Conservation (phyloP, 2,888 invertebrate species). For the Tetragonula carbonaria region DNA sequence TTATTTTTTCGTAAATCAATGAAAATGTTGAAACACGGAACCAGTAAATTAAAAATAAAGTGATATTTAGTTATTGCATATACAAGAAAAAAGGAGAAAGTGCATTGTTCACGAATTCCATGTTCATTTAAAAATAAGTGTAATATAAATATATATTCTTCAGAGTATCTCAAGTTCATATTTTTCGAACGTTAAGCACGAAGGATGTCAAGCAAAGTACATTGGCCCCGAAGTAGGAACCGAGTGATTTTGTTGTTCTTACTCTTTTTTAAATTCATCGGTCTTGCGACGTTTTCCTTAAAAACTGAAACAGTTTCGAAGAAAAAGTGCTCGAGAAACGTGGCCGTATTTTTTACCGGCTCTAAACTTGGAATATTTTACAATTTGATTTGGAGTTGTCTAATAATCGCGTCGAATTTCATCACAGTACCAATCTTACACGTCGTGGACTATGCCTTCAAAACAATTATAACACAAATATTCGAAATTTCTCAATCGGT, state of each 20-base stretch:
- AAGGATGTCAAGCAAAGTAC: conserved; percentile 1
- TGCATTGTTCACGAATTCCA: background rate
- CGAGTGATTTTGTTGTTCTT: conserved; percentile 1
- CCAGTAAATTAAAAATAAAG: background rate
- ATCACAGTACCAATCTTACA: conserved; percentile 15
- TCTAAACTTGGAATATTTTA: conserved; percentile 50
- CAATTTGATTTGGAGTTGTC: conserved; percentile 44
- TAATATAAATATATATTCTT: background rate
- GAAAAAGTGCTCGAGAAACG: background rate
- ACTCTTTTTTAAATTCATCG: conserved; percentile 51
- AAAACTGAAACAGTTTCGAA: background rate
- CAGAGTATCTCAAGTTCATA: background rate
- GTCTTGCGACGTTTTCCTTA: conserved; percentile 55
- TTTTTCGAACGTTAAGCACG: background rate
- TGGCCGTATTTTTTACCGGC: conserved; percentile 33
- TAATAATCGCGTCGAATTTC: conserved; percentile 23
- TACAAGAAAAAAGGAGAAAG: background rate
- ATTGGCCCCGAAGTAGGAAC: background rate
- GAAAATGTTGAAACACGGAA: background rate
- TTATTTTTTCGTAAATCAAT: background rate
- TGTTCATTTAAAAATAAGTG: background rate
- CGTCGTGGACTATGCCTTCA: conserved; percentile 1
- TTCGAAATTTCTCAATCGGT: conserved; percentile 47
- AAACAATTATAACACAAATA: conserved; percentile 15
- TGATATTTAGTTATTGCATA: background rate